phyloP scores from a whole-genome alignment of 1,140 invertebrate species.

The Pantala flavescens region DNA sequence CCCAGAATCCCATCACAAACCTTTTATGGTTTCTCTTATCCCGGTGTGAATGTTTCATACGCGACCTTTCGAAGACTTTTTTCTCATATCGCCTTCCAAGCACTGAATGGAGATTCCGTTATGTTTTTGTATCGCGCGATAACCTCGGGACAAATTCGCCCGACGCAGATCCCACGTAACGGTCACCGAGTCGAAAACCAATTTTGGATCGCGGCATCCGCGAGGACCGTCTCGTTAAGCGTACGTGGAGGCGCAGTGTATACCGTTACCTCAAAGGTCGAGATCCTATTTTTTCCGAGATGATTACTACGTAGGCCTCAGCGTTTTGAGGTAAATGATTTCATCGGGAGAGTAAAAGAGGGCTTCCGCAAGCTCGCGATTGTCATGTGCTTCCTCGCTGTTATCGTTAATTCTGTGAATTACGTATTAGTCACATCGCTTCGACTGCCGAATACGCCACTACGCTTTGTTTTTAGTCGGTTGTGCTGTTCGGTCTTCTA shows the following conservation, averaged over 20 bases:
- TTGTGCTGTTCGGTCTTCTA: too few relatives aligned
- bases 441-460: too few relatives aligned
- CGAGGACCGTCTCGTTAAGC: not conserved
- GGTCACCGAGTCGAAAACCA: not conserved
- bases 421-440: too few relatives aligned
- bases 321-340: not conserved
- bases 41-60: not conserved
- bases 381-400: not conserved
- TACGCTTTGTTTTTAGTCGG: too few relatives aligned
- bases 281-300: not conserved
- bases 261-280: not conserved
- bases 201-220: not conserved
- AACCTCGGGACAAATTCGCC: not conserved
- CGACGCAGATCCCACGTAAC: not conserved
- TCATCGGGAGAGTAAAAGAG: not conserved
- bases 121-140: not conserved
- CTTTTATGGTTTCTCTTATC: not conserved
- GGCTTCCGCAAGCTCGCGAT: not conserved
- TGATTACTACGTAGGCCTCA: not conserved
- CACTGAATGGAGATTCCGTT: conserved; percentile 2
- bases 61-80: not conserved
- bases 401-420: too few relatives aligned
- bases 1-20: not conserved
- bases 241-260: not conserved
- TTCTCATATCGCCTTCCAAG: too few relatives aligned